Percentiles rank a stretch among this genome's conserved stretches.
These are phyloP conservation scores for Scyliorhinus canicula DNA, from an alignment of 2,797 vertebrate genomes.

Conservation along the genomic window DNA sequence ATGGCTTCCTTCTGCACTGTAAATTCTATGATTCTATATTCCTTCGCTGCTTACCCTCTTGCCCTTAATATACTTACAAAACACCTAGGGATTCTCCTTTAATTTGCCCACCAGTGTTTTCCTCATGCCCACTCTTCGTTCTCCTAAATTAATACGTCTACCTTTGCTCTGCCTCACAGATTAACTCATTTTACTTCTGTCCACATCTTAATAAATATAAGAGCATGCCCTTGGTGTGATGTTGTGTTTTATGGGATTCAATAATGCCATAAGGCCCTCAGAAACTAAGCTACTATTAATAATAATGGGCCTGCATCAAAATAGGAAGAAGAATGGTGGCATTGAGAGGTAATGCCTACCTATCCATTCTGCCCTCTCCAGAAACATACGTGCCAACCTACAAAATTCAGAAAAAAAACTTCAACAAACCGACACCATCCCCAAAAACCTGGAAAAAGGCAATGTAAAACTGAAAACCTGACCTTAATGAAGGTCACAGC, in stretches of 20 bases:
- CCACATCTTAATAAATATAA: background rate
- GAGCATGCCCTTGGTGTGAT: background rate
- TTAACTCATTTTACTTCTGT: too few relatives aligned
- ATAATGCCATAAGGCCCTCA: background rate
- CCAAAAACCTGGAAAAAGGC: background rate
- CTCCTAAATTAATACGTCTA: too few relatives aligned
- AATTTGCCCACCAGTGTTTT: too few relatives aligned
- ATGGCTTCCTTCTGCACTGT: too few relatives aligned
- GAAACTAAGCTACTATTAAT: background rate
- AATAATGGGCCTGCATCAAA: background rate
- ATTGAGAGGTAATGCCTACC: background rate
- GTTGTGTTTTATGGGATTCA: background rate
- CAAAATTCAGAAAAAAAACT: background rate
- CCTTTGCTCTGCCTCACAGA: too few relatives aligned
- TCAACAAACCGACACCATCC: background rate
- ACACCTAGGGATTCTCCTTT: too few relatives aligned
- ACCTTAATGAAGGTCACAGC: background rate
- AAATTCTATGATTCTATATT: too few relatives aligned
- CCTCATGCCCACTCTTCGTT: too few relatives aligned
- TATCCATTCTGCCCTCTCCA: background rate
- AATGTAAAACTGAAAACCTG: background rate
- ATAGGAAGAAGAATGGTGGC: background rate
- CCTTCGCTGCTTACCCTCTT: too few relatives aligned
- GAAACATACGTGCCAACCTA: background rate
- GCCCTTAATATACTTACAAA: too few relatives aligned